Conservation (phyloP, 2,888 invertebrate genomes). For the Tinea semifulvella region DNA sequence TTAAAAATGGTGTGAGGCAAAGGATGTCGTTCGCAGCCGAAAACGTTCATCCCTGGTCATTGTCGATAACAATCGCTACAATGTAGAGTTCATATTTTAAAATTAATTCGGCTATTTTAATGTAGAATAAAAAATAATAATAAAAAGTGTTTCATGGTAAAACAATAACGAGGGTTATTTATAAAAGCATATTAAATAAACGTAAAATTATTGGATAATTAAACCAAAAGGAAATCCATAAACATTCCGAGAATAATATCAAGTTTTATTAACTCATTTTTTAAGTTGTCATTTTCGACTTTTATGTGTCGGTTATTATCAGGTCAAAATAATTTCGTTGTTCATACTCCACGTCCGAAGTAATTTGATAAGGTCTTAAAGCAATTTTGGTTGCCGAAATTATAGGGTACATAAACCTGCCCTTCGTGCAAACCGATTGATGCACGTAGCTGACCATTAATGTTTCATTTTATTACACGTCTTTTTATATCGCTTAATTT, state of each 20-base stretch:
- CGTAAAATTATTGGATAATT: too few relatives aligned
- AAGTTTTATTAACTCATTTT: background rate
- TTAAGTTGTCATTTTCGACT: conserved; percentile 8
- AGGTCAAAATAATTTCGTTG: background rate
- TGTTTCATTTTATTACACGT: conserved; percentile 1
- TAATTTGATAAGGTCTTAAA: conserved; percentile 12
- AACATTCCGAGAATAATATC: background rate
- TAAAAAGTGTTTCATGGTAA: too few relatives aligned
- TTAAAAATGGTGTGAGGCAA: too few relatives aligned
- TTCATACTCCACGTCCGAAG: conserved; percentile 4
- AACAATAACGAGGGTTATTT: too few relatives aligned
- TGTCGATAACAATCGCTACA: too few relatives aligned
- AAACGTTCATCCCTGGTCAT: too few relatives aligned
- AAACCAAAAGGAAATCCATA: conserved; percentile 1
- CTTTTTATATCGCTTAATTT: conserved; percentile 7
- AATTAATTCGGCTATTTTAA: too few relatives aligned
- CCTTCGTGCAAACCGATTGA: conserved; percentile 8
- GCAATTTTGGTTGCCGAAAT: conserved; percentile 11
- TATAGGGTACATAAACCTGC: conserved; percentile 4
- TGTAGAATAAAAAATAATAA: too few relatives aligned
- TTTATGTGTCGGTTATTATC: conserved; percentile 6
- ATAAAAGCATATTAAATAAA: too few relatives aligned
- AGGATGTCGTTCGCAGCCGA: too few relatives aligned
- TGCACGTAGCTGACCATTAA: conserved; percentile 4
- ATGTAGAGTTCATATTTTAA: too few relatives aligned